phyloP scores from a whole-genome alignment of 2,888 invertebrate species.

The Chromoteleia sp. region DNA sequence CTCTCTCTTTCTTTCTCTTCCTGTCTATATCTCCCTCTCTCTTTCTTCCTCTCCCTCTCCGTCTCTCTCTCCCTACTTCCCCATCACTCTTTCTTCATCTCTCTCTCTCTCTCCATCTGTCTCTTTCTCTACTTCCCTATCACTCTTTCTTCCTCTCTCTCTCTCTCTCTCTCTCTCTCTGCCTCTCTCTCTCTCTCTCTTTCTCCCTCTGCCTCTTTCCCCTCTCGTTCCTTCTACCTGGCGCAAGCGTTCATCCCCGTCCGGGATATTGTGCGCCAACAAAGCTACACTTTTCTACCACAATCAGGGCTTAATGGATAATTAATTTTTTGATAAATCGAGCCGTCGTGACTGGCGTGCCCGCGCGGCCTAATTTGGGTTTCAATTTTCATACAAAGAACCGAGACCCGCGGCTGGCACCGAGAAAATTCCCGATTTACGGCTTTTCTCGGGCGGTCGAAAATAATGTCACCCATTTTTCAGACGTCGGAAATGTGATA shows the following conservation, averaged over 20 bases:
- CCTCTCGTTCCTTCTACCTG: conserved; percentile 73
- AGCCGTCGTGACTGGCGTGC: conserved; percentile 80
- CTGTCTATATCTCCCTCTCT: too few relatives aligned
- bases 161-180: too few relatives aligned
- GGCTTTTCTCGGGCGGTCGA: conserved; percentile 4
- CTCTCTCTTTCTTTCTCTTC: too few relatives aligned
- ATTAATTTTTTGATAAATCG: conserved; percentile 84
- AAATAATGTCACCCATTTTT: conserved; percentile 22
- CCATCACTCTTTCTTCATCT: too few relatives aligned
- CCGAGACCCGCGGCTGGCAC: background rate
- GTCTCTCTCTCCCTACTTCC: too few relatives aligned
- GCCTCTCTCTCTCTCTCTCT: too few relatives aligned
- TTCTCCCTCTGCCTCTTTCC: background rate
- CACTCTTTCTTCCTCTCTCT: too few relatives aligned
- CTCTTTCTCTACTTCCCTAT: too few relatives aligned
- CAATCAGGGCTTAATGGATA: conserved; percentile 82
- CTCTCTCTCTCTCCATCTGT: too few relatives aligned
- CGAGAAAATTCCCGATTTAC: conserved; percentile 28
- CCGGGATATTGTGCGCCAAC: conserved; percentile 79
- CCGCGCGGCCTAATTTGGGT: conserved; percentile 79
- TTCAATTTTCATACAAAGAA: conserved; percentile 80
- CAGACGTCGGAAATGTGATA: conserved; percentile 35
- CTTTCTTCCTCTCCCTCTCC: too few relatives aligned
- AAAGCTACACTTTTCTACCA: conserved; percentile 82
- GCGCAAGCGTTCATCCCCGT: conserved; percentile 62